A percentile compares a stretch with the other conserved stretches of the same genome.
phyloP scores from a whole-genome alignment of 2,888 invertebrate species.

The Eristalinus sepulchralis region DNA sequence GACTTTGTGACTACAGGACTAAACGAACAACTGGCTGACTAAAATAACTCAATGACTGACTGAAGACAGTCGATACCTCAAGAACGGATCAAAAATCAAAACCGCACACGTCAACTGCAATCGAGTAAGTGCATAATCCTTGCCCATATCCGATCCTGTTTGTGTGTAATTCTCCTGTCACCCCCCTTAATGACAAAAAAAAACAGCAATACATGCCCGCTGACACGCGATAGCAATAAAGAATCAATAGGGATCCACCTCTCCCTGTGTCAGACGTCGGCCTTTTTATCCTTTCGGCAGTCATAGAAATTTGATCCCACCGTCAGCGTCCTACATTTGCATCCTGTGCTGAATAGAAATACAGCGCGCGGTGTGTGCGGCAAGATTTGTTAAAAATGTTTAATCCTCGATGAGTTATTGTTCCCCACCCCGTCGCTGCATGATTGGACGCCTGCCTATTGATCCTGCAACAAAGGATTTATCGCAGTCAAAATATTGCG shows the following conservation, averaged over 20 bases:
- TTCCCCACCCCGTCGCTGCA: conserved; percentile 16
- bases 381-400: conserved; percentile 23
- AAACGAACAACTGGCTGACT: too few species aligned
- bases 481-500: conserved; percentile 67
- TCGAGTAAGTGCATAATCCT: not conserved
- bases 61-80: not conserved
- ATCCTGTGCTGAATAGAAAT: not conserved
- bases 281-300: conserved; percentile 17
- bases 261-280: conserved; percentile 2
- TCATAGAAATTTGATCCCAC: not conserved
- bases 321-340: conserved; percentile 23
- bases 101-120: not conserved
- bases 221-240: conserved; percentile 60
- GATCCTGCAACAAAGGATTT: conserved; percentile 56
- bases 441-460: conserved; percentile 35
- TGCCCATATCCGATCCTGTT: not conserved
- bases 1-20: too few species aligned
- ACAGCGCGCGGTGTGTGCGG: not conserved
- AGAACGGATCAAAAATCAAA: not conserved
- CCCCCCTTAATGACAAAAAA: not conserved
- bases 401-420: conserved; percentile 62
- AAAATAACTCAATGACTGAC: too few species aligned
- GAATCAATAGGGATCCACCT: conserved; percentile 47
- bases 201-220: conserved; percentile 12
- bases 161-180: not conserved